Percentiles rank a stretch among this genome's conserved stretches.
Conservation (phyloP, 2,113 vertebrate genomes). For the Ascaphus truei region DNA sequence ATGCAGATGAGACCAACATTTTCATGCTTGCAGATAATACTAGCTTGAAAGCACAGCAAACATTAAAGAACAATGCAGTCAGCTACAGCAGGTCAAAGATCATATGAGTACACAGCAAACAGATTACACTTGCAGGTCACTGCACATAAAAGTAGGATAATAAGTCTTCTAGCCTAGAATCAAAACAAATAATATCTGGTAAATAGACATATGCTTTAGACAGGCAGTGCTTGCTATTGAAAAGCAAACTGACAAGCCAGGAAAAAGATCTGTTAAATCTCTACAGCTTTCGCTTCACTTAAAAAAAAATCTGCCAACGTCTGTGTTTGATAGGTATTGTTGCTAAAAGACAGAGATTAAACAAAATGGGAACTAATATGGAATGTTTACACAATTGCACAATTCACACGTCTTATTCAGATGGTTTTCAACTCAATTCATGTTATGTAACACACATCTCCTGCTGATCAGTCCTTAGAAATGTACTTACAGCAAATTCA, state of each 20-base stretch:
- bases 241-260: slow-evolving; percentile 26
- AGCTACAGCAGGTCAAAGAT: slow-evolving; percentile 12
- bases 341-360: slow-evolving; percentile 16
- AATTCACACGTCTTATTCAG: not conserved
- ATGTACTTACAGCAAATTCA: not conserved
- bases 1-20: slow-evolving; percentile 7
- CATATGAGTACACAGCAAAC: slow-evolving; percentile 19
- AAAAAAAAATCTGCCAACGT: not conserved
- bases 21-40: slow-evolving; percentile 4
- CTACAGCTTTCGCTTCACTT: not conserved
- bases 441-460: not conserved
- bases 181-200: slow-evolving; percentile 22
- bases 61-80: slow-evolving; percentile 17
- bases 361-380: not conserved
- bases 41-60: slow-evolving; percentile 23
- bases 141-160: slow-evolving; percentile 27
- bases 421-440: not conserved
- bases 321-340: slow-evolving; percentile 17
- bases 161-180: slow-evolving; percentile 6
- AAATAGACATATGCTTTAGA: slow-evolving; percentile 44
- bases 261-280: slow-evolving; percentile 13
- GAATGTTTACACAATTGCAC: not conserved
- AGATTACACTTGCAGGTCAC: slow-evolving; percentile 21
- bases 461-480: not conserved
- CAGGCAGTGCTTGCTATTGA: slow-evolving; percentile 38